Evolutionary conservation across 2,888 invertebrate species (phyloP).

Genomic region (Choristoneura rosaceana): DNA sequence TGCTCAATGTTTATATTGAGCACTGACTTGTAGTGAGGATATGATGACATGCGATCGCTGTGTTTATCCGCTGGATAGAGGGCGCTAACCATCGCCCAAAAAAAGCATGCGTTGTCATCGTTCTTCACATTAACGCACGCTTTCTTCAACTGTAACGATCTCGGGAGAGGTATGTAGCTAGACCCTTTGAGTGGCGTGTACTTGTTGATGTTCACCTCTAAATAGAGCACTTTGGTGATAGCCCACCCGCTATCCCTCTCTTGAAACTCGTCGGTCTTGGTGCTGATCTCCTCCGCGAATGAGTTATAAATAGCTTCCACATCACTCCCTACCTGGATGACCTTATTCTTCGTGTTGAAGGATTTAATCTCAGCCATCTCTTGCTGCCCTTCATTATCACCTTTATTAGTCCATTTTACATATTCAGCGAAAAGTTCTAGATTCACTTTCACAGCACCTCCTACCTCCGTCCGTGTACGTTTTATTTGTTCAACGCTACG

Average conservation of each 20-base stretch:
- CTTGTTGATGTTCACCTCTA: slow-evolving; percentile 24
- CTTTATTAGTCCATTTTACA: not conserved
- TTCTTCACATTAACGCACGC: no score
- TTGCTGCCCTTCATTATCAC: not conserved
- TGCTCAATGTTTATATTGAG: no score
- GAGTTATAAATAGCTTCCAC: not conserved
- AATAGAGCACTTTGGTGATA: slow-evolving; percentile 33
- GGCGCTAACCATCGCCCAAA: no score
- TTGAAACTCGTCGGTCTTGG: slow-evolving; percentile 39
- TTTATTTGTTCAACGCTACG: not conserved
- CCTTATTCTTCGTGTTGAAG: slow-evolving; percentile 10
- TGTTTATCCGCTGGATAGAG: no score
- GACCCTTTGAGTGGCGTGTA: no score
- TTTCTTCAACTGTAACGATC: no score
- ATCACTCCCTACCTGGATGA: not conserved
- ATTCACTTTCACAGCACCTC: not conserved
- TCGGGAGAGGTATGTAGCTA: not conserved
- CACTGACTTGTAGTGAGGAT: no score
- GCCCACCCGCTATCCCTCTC: slow-evolving; percentile 38
- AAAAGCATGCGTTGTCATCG: no score
- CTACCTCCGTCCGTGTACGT: not conserved
- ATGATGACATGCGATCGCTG: no score
- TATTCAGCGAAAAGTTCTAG: slow-evolving; percentile 4
- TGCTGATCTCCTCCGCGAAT: not conserved
- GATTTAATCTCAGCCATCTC: not conserved